A percentile compares a stretch with the other conserved stretches of the same genome.
These are phyloP conservation scores for Oenanthe oenanthe DNA, from an alignment of 2,113 vertebrate species.

Conservation along the genomic window DNA sequence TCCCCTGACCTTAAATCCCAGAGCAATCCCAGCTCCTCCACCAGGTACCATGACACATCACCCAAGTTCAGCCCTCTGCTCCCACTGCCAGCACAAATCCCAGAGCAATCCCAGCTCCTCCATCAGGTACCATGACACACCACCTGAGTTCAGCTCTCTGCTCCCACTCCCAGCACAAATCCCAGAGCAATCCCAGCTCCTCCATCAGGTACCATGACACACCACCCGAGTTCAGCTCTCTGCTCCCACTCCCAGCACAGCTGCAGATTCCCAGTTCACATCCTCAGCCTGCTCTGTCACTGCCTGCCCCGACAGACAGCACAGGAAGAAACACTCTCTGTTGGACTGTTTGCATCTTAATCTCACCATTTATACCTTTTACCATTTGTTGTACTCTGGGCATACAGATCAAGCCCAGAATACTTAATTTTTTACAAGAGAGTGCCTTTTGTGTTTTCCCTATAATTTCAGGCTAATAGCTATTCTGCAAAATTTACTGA, in stretches of 20 bases:
- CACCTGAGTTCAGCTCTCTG: neutral
- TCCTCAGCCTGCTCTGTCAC: neutral
- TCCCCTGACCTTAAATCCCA: neutral
- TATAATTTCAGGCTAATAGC: slow-evolving; percentile 24
- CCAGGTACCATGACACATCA: neutral
- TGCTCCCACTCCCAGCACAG: neutral
- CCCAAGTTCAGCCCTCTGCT: neutral
- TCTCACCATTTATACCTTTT: neutral
- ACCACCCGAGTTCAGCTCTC: neutral
- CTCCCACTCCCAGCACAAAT: neutral
- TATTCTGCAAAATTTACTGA: neutral
- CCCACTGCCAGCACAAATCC: neutral
- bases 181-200: neutral
- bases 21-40: neutral
- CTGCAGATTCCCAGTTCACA: neutral
- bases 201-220: neutral
- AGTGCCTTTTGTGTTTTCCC: neutral
- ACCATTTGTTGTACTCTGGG: neutral
- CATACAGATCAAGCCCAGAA: neutral
- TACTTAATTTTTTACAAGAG: neutral
- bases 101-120: neutral
- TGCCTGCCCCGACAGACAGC: neutral
- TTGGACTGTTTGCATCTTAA: neutral
- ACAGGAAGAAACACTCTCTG: neutral
- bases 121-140: neutral